Conservation (phyloP, 2,888 invertebrate genomes). For the Molanna angustata region DNA sequence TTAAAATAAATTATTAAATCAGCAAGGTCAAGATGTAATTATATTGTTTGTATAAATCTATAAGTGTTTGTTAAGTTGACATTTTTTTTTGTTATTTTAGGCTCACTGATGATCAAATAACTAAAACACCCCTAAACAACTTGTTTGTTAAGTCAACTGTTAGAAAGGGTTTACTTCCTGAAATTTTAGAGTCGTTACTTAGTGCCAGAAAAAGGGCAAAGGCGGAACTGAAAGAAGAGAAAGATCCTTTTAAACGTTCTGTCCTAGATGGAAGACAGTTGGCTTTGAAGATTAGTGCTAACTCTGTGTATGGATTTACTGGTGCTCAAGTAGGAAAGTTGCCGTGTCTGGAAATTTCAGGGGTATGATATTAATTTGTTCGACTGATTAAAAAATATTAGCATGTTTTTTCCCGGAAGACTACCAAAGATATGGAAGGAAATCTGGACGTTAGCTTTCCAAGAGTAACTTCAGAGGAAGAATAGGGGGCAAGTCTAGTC, state of each 20-base stretch:
- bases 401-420: too few relatives aligned
- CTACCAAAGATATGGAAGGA: too few relatives aligned
- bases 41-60: too few relatives aligned
- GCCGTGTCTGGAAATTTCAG: conserved; percentile 93
- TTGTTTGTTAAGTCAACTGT: conserved; percentile 85
- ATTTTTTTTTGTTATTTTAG: too few relatives aligned
- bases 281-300: conserved; percentile 97
- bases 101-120: conserved; percentile 68
- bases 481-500: too few relatives aligned
- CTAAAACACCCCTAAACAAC: conserved; percentile 87
- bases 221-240: conserved; percentile 90
- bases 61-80: too few relatives aligned
- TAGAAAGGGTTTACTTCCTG: conserved; percentile 89
- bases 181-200: conserved; percentile 90
- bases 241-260: conserved; percentile 88
- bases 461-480: too few relatives aligned
- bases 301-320: conserved; percentile 99
- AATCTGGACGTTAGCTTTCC: too few relatives aligned
- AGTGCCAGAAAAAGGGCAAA: conserved; percentile 93
- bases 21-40: too few relatives aligned
- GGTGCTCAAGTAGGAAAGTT: conserved; percentile 97
- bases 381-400: too few relatives aligned
- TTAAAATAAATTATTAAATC: too few relatives aligned
- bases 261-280: conserved; percentile 96
- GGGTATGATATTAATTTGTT: conserved; percentile 57